These are phyloP conservation scores for Folsomia candida DNA, from an alignment of 2,888 invertebrate genomes.

Conservation along the genomic window DNA sequence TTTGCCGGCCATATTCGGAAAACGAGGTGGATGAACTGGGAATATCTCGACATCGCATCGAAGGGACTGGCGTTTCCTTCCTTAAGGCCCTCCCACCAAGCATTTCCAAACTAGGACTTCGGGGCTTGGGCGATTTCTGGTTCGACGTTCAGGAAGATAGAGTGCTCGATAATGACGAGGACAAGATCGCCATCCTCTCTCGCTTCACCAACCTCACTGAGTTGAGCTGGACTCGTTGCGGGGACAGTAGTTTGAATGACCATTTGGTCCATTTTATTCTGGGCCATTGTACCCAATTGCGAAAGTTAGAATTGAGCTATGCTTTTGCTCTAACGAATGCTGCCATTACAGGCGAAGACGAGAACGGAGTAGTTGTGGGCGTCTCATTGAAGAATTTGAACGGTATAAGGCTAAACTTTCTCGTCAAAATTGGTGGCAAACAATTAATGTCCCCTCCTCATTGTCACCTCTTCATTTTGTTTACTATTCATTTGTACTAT, in stretches of 20 bases:
- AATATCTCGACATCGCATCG: neutral
- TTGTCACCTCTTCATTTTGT: too few species aligned
- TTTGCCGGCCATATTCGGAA: conserved; percentile 20
- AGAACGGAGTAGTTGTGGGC: conserved; percentile 17
- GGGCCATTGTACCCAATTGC: conserved; percentile 15
- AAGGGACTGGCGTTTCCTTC: conserved; percentile 27
- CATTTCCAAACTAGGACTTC: neutral
- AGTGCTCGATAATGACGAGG: neutral
- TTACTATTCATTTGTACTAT: neutral
- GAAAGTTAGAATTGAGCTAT: conserved; percentile 27
- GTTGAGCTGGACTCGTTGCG: conserved; percentile 29
- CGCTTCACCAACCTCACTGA: conserved; percentile 25
- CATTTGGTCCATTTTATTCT: conserved; percentile 31
- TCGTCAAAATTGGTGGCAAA: conserved; percentile 5
- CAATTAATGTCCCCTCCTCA: neutral
- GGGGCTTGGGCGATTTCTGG: conserved; percentile 28
- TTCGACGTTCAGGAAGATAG: conserved; percentile 12
- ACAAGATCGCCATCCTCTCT: conserved; percentile 21
- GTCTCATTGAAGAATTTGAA: conserved; percentile 26
- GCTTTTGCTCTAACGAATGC: conserved; percentile 21
- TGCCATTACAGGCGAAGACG: conserved; percentile 29
- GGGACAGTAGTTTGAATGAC: conserved; percentile 20
- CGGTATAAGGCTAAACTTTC: conserved; percentile 15
- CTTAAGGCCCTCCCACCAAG: conserved; percentile 17
- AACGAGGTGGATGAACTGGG: neutral